Conservation (phyloP, 2,797 vertebrate genomes). For the Trichosurus vulpecula region DNA sequence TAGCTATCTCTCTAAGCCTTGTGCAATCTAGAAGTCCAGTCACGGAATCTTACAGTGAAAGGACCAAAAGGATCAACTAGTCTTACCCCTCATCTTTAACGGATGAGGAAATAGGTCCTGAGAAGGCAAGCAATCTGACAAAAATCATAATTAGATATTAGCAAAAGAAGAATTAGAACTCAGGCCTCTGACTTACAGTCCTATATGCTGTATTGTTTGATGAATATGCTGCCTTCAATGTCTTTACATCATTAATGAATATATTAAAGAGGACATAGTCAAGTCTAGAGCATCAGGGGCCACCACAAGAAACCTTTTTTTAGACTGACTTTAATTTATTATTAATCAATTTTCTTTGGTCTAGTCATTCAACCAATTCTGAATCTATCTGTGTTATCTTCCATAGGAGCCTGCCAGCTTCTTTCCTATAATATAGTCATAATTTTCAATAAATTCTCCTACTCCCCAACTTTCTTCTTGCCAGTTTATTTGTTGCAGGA, state of each 20-base stretch:
- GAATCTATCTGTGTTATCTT: background rate
- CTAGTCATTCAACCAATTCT: background rate
- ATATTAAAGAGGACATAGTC: background rate
- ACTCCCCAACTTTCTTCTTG: background rate
- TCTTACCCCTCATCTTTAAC: background rate
- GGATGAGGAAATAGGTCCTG: background rate
- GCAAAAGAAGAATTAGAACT: background rate
- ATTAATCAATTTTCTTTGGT: too few relatives aligned
- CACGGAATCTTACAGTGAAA: background rate
- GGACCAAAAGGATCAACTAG: background rate
- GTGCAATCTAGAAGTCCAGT: background rate
- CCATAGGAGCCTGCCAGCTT: background rate
- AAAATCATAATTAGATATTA: background rate
- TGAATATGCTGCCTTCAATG: background rate
- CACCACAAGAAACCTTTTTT: background rate
- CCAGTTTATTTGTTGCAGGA: background rate
- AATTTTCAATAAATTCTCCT: background rate
- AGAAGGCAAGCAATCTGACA: background rate
- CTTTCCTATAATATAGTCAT: background rate
- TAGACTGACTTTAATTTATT: background rate
- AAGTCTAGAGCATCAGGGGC: background rate
- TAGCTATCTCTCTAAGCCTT: background rate
- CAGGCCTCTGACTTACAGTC: background rate
- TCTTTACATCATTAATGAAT: background rate
- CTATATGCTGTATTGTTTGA: background rate